Base-by-base conservation (phyloP, 2,113 vertebrate species). In the Festucalex cinctus region DNA sequence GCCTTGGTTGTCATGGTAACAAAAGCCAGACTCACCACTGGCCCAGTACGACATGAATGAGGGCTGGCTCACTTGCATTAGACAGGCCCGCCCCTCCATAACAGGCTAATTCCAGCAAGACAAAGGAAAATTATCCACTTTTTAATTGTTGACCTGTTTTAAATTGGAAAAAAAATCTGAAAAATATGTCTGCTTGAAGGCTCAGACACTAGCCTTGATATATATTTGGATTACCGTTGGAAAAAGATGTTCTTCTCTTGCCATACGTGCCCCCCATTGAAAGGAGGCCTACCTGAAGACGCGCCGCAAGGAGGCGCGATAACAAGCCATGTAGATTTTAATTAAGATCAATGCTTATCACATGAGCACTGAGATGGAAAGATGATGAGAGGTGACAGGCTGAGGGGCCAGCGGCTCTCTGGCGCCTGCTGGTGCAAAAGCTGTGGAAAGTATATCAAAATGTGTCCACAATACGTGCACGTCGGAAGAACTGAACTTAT, bases 341-440 rank as follows among this genome's bases (percentile, higher is more conserved):
- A 87, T 86, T 82, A 80, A 85, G 83, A 85, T 88, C 69, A 64
- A 43, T 46, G 0, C 12, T 54, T n/a, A 66, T 64, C 24, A 60
- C 48, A 70, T 48, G 60, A 68, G 64, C 63, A 58, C 13, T 19
- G 65, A 68, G 65, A 39, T 35, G 57, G 44, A 65, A 72, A 61
- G 37, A 73, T n/a, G 9, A 24, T 2, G 53, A 26, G 48, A 65
- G 53, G 57, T 53, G 66, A 66, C 56, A 51, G 59, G 59, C 48
- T 68, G 53, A 70, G 70, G 62, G 59, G 63, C 37, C 22, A 48
- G 59, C 22, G 41, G 10, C 26, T 28, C 51, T 54, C 14, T 60
- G n/a, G 37, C 24, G n/a, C 17, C 49, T 17, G 36, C 60, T 26
- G 10, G 9, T 28, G 26, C 6, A 32, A 57, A 39, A 39, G 4